Conservation (phyloP, 1,140 invertebrate genomes). For the Phenacoccus solenopsis region DNA sequence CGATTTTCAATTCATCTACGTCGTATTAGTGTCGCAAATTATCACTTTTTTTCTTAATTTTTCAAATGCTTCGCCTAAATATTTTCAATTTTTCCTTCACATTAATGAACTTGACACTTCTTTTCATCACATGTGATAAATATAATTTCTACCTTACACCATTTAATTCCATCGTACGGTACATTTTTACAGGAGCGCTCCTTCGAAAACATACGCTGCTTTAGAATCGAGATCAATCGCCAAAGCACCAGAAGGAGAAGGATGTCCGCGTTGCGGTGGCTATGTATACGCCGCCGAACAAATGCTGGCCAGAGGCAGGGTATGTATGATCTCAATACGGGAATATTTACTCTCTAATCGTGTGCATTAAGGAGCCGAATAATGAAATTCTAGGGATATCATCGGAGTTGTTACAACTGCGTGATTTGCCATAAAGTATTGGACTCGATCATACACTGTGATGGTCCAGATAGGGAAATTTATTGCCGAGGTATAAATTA, state of each 20-base stretch:
- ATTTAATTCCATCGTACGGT: no score
- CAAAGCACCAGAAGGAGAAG: constrained; percentile 72
- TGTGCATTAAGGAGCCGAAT: constrained; percentile 16
- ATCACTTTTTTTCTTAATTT: not conserved
- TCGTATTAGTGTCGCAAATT: not conserved
- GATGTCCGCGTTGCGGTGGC: constrained; percentile 80
- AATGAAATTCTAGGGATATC: constrained; percentile 55
- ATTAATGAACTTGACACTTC: no score
- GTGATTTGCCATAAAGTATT: constrained; percentile 76
- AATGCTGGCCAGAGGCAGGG: constrained; percentile 79
- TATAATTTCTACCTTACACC: no score
- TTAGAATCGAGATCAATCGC: constrained; percentile 59
- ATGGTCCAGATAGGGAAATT: constrained; percentile 81
- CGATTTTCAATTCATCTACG: not conserved
- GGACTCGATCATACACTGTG: constrained; percentile 86
- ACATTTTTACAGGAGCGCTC: not conserved
- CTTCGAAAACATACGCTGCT: constrained; percentile 35
- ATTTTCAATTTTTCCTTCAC: not conserved
- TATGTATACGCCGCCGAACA: constrained; percentile 87
- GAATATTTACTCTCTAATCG: no score
- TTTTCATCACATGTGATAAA: no score
- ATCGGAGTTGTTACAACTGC: constrained; percentile 83
- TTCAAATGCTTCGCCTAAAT: not conserved
- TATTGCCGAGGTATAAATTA: constrained; percentile 94
- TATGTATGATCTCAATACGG: constrained; percentile 41